A percentile compares a stretch with the other conserved stretches of the same genome.
These are phyloP conservation scores for Pseudotriccus pelzelni DNA, from an alignment of 2,797 vertebrate species.

Conservation along the genomic window DNA sequence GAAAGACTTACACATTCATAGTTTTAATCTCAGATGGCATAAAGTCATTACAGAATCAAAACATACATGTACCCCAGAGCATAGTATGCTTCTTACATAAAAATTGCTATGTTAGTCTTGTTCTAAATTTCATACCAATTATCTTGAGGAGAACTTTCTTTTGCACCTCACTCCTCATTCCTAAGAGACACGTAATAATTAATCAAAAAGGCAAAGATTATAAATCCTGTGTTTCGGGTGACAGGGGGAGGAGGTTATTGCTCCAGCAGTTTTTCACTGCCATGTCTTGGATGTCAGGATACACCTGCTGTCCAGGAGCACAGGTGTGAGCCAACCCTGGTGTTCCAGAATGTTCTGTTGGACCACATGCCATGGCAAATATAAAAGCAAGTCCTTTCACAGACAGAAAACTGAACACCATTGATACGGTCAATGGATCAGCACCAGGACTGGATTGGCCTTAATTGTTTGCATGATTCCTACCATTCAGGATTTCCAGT, in stretches of 20 bases:
- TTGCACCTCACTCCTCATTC: not conserved
- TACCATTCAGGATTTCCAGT: not conserved
- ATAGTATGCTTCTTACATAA: not conserved
- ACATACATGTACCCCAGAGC: not conserved
- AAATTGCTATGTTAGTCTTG: not conserved
- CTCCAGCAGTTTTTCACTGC: not conserved
- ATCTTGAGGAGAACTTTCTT: not conserved
- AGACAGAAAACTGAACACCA: not conserved
- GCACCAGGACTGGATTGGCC: not conserved
- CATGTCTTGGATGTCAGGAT: not conserved
- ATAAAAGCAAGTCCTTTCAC: not conserved
- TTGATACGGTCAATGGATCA: not conserved
- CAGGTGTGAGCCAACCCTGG: not conserved
- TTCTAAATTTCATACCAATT: not conserved
- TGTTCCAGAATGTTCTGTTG: rapidly evolving
- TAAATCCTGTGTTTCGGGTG: not conserved
- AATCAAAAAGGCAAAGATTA: not conserved
- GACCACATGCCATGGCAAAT: rapidly evolving
- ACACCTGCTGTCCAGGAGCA: not conserved
- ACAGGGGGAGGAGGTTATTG: not conserved
- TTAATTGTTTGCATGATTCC: not conserved
- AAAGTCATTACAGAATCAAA: not conserved
- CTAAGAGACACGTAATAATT: not conserved
- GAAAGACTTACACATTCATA: not conserved
- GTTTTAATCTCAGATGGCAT: not conserved